These are phyloP conservation scores for Orthochromis malagaraziensis DNA, from an alignment of 2,113 vertebrate species.

Conservation along the genomic window DNA sequence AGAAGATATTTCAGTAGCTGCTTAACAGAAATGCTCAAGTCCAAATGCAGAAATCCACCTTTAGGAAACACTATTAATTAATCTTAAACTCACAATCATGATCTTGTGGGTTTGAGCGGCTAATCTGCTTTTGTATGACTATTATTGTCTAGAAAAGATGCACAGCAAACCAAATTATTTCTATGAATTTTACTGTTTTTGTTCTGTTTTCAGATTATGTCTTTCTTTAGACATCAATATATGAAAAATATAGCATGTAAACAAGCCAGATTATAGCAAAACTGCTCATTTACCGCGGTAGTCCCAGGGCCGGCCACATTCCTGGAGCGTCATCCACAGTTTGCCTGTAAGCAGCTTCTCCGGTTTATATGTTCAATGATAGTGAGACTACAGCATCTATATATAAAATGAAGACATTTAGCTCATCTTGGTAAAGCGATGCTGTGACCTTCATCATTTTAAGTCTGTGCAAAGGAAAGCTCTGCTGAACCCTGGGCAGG, in stretches of 20 bases:
- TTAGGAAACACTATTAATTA: background rate
- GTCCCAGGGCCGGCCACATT: background rate
- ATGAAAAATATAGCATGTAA: background rate
- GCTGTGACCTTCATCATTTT: background rate
- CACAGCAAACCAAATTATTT: background rate
- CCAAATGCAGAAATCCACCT: background rate
- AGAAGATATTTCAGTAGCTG: background rate
- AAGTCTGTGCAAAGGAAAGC: background rate
- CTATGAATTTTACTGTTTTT: background rate
- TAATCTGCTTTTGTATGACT: background rate
- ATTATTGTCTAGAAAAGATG: background rate
- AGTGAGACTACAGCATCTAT: background rate
- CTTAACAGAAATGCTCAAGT: background rate
- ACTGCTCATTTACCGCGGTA: rapidly evolving
- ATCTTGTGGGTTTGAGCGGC: background rate
- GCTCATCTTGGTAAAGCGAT: background rate
- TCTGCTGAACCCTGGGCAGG: background rate
- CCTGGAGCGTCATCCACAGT: background rate
- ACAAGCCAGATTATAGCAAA: background rate
- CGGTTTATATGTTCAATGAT: background rate
- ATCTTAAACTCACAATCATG: background rate
- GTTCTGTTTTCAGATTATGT: background rate
- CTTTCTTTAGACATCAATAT: background rate
- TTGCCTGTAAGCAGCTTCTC: background rate
- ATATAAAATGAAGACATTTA: background rate